Evolutionary conservation across 2,113 vertebrate species (phyloP), one percentile per base, ranked within the genome.

Genomic region (Hemicordylus capensis): DNA sequence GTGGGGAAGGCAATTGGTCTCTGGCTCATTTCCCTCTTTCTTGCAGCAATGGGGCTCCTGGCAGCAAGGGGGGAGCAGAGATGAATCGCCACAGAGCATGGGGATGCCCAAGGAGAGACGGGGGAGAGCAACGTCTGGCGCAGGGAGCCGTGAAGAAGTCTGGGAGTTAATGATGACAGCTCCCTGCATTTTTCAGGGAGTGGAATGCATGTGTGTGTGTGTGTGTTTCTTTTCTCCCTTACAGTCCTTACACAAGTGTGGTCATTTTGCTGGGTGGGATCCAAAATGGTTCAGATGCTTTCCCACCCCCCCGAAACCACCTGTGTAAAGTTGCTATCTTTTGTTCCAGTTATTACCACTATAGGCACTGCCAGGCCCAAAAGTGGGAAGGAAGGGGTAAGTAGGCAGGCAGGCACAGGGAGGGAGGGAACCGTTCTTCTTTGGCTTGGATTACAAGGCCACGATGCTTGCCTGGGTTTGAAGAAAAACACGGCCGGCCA

Each of bases 131-230:
- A 75, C 83, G 7, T 14, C 10, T 69, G 59, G 0, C 0, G 56
- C 67, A 31, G 34, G 77, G 64, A 91, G 78, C 64, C n/a, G 4
- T 85, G 81, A 76, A 24, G 39, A 26, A n/a, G n/a, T n/a, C 22
- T 69, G 15, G n/a, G 24, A 42, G 22, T 64, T 82, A 80, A 12
- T 15, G 42, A 64, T 73, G 31, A 72, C 17, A 66, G 24, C 37
- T 80, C 54, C 28, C 28, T 54, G 17, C 22, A 46, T 70, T 37
- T 14, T 42, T 22, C 31, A 22, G 59, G 48, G 48, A 8, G 48
- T 51, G 48, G 48, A 34, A 85, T 37, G 7, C 42, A 73, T 51
- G 51, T 42, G 37, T 77, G 24, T 31, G 46, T n/a, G n/a, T 3
- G 7, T 8, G 48, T 76, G 31, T 34, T 31, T n/a, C 22, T 8